phyloP scores from a whole-genome alignment of 1,140 invertebrate species.

The Pseudomyrmex pallidus region DNA sequence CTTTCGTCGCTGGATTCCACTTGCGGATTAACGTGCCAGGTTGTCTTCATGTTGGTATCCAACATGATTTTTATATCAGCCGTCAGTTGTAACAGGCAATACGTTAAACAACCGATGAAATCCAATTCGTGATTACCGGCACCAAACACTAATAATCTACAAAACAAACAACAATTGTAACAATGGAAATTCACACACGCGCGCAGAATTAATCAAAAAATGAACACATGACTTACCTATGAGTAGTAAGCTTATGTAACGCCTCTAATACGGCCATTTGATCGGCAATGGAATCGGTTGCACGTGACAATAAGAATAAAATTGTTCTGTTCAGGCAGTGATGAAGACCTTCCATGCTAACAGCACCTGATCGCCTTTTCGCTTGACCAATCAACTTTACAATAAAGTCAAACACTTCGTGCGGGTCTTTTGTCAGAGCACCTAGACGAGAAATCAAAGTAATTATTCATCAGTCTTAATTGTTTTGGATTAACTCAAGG shows the following conservation, averaged over 20 bases:
- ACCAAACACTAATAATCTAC: conserved; percentile 94
- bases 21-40: conserved; percentile 95
- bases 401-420: conserved; percentile 98
- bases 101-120: conserved; percentile 97
- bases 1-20: conserved; percentile 90
- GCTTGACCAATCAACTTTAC: conserved; percentile 96
- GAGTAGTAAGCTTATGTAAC: conserved; percentile 96
- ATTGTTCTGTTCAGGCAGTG: conserved; percentile 97
- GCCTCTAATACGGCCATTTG: conserved; percentile 97
- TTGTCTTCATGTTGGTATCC: conserved; percentile 92
- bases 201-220: too few species aligned
- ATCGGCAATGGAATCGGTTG: conserved; percentile 94
- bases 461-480: conserved; percentile 15
- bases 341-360: conserved; percentile 94
- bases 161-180: conserved; percentile 43
- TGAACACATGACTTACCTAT: conserved; percentile 82
- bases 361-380: conserved; percentile 90
- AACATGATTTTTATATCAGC: conserved; percentile 95
- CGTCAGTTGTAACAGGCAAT: conserved; percentile 97
- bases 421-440: conserved; percentile 93
- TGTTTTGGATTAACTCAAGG: background rate
- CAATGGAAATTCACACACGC: background rate
- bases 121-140: conserved; percentile 97
- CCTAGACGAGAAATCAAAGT: conserved; percentile 75
- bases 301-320: conserved; percentile 95